Evolutionary conservation across 2,888 invertebrate species (phyloP).

Genomic region (Netelia inedita): DNA sequence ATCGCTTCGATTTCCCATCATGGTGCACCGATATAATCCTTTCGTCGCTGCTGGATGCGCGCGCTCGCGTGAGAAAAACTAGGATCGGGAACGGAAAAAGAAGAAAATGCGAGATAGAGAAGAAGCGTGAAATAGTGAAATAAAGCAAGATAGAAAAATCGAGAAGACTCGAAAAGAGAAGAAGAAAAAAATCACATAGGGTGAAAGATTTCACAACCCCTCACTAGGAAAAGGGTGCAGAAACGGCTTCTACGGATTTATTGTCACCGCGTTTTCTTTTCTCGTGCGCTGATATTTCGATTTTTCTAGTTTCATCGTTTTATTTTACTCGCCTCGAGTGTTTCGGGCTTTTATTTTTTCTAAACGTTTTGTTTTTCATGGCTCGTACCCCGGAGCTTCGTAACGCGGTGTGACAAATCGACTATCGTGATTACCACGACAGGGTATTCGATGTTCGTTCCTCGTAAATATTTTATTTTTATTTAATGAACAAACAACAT

Average conservation of each 20-base stretch:
- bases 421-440: neutral
- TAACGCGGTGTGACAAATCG: neutral
- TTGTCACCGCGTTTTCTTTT: slow-evolving; percentile 21
- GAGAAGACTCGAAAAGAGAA: slow-evolving; percentile 20
- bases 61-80: slow-evolving; percentile 29
- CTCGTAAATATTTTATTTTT: too few relatives aligned
- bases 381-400: neutral
- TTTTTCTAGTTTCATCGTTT: neutral
- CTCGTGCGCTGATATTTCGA: neutral
- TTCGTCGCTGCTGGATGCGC: slow-evolving; percentile 40
- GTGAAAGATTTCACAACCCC: slow-evolving; percentile 34
- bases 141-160: neutral
- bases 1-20: slow-evolving; percentile 81
- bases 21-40: slow-evolving; percentile 66
- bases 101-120: slow-evolving; percentile 15
- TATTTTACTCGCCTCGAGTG: slow-evolving; percentile 2
- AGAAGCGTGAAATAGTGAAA: neutral
- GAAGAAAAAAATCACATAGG: neutral
- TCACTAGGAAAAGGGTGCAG: slow-evolving; percentile 16
- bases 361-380: slow-evolving; percentile 15
- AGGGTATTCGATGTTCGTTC: neutral
- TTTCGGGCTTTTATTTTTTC: slow-evolving; percentile 13
- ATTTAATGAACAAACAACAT: too few relatives aligned
- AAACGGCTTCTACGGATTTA: slow-evolving; percentile 34
- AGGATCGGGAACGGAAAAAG: slow-evolving; percentile 33